Percentiles rank a stretch among this genome's conserved stretches.
Conservation (phyloP, 2,797 vertebrate genomes). For the Megaceryle alcyon region DNA sequence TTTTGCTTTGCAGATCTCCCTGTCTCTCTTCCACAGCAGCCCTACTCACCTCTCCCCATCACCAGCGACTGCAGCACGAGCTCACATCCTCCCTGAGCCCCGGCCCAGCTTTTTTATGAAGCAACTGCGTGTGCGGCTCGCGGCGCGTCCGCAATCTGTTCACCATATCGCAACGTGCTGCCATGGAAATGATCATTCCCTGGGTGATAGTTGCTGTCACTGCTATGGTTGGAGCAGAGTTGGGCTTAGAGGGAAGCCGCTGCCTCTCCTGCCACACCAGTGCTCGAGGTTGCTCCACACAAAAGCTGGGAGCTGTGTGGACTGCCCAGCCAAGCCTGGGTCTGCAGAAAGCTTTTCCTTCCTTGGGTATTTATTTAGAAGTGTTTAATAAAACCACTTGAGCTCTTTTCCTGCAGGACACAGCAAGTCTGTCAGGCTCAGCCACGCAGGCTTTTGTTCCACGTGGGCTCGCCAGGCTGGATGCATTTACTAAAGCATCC, state of each 20-base stretch:
- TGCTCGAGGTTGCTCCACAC: not conserved
- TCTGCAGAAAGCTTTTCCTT: not conserved
- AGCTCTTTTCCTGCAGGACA: not conserved
- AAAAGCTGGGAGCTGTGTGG: not conserved
- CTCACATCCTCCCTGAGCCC: not conserved
- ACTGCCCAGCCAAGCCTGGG: not conserved
- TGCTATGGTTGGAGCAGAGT: fast-evolving
- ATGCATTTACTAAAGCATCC: not conserved
- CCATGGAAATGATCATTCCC: constrained; percentile 10
- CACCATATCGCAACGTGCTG: not conserved
- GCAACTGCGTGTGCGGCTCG: fast-evolving
- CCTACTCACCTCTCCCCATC: not conserved
- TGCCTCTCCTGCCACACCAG: not conserved
- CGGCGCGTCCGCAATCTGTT: not conserved
- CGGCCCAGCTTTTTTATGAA: not conserved
- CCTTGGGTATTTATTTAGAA: not conserved
- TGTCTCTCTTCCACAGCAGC: not conserved
- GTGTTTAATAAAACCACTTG: not conserved
- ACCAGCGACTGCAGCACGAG: not conserved
- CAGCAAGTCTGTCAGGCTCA: not conserved
- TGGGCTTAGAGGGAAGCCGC: not conserved
- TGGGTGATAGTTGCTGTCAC: fast-evolving
- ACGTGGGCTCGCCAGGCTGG: not conserved
- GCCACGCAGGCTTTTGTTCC: constrained; percentile 23
- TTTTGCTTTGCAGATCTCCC: not conserved